A percentile compares a stretch with the other conserved stretches of the same genome.
Conservation (phyloP, 2,113 vertebrate species). For the Rostratula benghalensis region DNA sequence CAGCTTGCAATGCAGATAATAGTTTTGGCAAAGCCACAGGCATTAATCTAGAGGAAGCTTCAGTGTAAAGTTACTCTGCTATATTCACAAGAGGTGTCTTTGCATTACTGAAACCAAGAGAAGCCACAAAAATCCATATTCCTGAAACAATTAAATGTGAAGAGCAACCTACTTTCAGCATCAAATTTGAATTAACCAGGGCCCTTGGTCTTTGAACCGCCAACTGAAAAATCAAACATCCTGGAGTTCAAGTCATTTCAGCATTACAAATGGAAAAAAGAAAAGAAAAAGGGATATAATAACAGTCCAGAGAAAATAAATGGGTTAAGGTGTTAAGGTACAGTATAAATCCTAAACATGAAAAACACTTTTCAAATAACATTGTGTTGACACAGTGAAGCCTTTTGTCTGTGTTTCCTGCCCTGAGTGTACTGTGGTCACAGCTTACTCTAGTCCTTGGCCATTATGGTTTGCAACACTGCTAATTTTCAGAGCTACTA, state of each 20-base stretch:
- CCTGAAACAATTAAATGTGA: neutral
- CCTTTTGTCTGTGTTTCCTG: neutral
- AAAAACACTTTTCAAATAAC: neutral
- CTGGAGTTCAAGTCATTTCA: neutral
- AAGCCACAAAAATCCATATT: neutral
- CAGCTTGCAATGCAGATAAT: constrained; percentile 27
- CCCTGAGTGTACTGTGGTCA: neutral
- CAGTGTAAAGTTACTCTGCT: neutral
- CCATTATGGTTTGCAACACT: neutral
- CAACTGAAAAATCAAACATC: neutral
- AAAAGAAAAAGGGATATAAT: neutral
- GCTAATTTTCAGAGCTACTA: constrained; percentile 15
- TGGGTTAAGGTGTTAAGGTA: neutral
- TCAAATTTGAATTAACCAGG: neutral
- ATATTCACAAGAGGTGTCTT: neutral
- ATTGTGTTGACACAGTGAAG: neutral
- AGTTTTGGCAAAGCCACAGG: neutral
- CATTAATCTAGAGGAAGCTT: neutral
- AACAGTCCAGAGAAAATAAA: neutral
- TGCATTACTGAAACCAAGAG: neutral
- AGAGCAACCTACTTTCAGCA: neutral
- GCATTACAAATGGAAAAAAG: neutral
- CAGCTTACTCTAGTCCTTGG: neutral
- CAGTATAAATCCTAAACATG: neutral
- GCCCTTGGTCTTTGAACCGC: neutral